Base-by-base conservation (phyloP, 2,113 vertebrate species). In the Meles meles region DNA sequence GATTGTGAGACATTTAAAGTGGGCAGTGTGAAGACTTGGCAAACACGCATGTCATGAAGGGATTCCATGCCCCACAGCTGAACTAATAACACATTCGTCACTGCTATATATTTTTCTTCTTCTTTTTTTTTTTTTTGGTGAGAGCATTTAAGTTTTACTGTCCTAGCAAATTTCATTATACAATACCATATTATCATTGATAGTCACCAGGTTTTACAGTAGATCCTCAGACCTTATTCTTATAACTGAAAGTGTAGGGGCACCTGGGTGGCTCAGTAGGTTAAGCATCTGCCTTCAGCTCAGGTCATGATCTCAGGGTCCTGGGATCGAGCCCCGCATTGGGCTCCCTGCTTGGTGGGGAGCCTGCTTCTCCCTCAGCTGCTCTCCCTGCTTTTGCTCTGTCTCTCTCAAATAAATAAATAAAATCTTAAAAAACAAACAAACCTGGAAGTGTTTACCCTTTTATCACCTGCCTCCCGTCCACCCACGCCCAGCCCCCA, bases 91-190 rank as follows among this genome's bases (percentile, higher is more conserved):
- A 74, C 7, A 20, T 55, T 44, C 0, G 14, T 95, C n/a, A 63
- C 44, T 12, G 55, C 9, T 77, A 29, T 11, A 0, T 94, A 21
- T 74, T 63, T 86, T 76, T 76, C 76, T 44, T 25, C 47, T 82
- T 25, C 47, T 74, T 18, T 7, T 69, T n/a, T 37, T 37, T 63
- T 34, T 25, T 86, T 49, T 55, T 23, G 17, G 23, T 44, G 37
- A 84, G 29, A 47, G 67, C 34, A 57, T 44, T 65, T 77, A 52
- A 63, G 6, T 25, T 72, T 39, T 61, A 29, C 5, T 71, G 31
- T 55, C 17, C 74, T 59, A 52, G n/a, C 18, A 86, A 86, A 77
- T 86, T 93, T 88, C 39, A 88, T 69, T 21, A 59, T 69, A 59
- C 29, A 29, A 42, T n/a, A 18, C 52, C 1, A 17, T 17, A 55